phyloP scores from a whole-genome alignment of 2,888 invertebrate genomes.

The Pyrochroa serraticornis region DNA sequence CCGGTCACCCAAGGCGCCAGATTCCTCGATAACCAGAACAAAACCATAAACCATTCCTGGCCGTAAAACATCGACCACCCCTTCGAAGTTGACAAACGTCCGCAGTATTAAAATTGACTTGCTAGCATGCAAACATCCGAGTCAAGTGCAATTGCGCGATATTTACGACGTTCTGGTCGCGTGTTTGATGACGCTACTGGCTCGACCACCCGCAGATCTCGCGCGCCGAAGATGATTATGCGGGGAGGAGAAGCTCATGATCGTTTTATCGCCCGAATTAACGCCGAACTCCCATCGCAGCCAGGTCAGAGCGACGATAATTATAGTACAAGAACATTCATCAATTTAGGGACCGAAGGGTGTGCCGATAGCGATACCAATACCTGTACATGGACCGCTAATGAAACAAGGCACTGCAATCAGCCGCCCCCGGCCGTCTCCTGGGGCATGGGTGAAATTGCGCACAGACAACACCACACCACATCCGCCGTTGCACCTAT shows the following conservation, averaged over 20 bases:
- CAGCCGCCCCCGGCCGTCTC: conserved; percentile 42
- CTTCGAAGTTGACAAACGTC: background rate
- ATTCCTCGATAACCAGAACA: conserved; percentile 9
- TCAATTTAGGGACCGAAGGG: conserved; percentile 26
- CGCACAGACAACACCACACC: conserved; percentile 41
- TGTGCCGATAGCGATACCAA: conserved; percentile 44
- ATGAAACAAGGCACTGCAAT: conserved; percentile 58
- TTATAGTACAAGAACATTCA: conserved; percentile 24
- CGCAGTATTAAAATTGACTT: background rate
- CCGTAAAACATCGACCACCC: too few species aligned
- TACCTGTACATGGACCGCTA: conserved; percentile 50
- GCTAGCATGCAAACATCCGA: conserved; percentile 12
- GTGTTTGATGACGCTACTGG: conserved; percentile 31
- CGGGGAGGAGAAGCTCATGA: background rate
- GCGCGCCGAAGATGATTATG: background rate
- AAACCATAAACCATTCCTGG: too few species aligned
- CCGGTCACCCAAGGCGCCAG: conserved; percentile 42
- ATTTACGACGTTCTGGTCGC: conserved; percentile 30
- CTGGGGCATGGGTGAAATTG: conserved; percentile 38
- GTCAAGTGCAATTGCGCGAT: conserved; percentile 24
- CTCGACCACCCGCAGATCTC: conserved; percentile 31
- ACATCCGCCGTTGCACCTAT: conserved; percentile 12
- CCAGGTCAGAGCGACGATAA: conserved; percentile 7
- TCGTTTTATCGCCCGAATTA: too few species aligned
- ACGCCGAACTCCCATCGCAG: background rate